Percentiles rank a stretch among this genome's conserved stretches.
phyloP scores from a whole-genome alignment of 1,140 invertebrate species.

The Radopholus similis region DNA sequence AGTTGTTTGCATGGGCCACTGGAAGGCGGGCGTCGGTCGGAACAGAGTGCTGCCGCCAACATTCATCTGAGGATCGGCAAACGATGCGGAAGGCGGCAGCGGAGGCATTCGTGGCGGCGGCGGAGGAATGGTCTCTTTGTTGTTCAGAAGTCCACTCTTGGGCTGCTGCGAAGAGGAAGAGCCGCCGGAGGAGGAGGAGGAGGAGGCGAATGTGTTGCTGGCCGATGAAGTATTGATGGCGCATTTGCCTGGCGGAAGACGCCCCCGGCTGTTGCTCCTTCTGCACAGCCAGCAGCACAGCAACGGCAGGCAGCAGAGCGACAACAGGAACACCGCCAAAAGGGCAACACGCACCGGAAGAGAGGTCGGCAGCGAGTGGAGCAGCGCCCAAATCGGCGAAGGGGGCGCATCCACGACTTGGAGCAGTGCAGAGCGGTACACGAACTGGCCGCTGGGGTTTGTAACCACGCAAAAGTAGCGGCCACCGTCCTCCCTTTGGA shows the following conservation, averaged over 20 bases:
- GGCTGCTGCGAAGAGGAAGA: no score
- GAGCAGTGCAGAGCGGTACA: slow-evolving; percentile 24
- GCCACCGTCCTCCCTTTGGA: slow-evolving; percentile 24
- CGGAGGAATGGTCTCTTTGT: neutral
- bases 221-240: neutral
- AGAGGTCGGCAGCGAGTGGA: neutral
- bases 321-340: neutral
- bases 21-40: neutral
- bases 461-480: slow-evolving; percentile 35
- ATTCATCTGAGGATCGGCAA: neutral
- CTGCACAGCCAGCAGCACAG: slow-evolving; percentile 1
- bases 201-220: slow-evolving; percentile 3
- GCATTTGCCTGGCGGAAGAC: no score
- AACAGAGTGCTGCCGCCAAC: neutral
- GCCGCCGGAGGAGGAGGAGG: slow-evolving; percentile 1
- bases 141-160: no score
- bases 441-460: slow-evolving; percentile 30
- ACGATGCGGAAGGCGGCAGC: neutral
- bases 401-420: slow-evolving; percentile 15
- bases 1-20: neutral
- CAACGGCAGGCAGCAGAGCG: neutral
- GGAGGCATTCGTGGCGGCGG: slow-evolving; percentile 2
- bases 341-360: neutral
- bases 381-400: neutral
- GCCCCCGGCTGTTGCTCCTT: neutral